Conservation (phyloP, 2,113 vertebrate genomes). For the Brachypteracias leptosomus region DNA sequence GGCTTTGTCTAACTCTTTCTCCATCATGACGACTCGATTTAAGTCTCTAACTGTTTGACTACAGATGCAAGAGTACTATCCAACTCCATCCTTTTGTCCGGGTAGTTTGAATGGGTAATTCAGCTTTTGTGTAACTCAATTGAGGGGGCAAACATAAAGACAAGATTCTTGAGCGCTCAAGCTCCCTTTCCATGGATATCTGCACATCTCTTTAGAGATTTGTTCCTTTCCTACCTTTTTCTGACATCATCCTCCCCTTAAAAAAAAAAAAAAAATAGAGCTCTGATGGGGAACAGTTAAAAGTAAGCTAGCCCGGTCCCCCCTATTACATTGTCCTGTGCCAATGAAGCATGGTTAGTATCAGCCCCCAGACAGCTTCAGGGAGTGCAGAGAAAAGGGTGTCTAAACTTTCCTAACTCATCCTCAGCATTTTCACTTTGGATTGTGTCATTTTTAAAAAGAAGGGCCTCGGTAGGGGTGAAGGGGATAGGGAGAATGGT, state of each 20-base stretch:
- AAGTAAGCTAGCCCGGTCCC: slow-evolving; percentile 70
- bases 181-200: slow-evolving; percentile 99
- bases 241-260: slow-evolving; percentile 80
- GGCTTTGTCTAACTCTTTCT: slow-evolving; percentile 99
- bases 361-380: slow-evolving; percentile 65
- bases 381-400: slow-evolving; percentile 42
- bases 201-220: slow-evolving; percentile 86
- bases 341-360: slow-evolving; percentile 75
- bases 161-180: slow-evolving; percentile 99
- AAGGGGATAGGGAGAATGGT: slow-evolving; percentile 54
- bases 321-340: slow-evolving; percentile 75
- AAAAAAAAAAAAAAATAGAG: slow-evolving; percentile 39
- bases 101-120: slow-evolving; percentile 99
- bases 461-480: neutral
- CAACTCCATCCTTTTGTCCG: slow-evolving; percentile 97
- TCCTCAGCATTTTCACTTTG: slow-evolving; percentile 40
- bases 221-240: slow-evolving; percentile 81
- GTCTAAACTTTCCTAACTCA: slow-evolving; percentile 67
- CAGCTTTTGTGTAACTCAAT: slow-evolving; percentile 99
- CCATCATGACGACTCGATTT: slow-evolving; percentile 99
- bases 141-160: slow-evolving; percentile 99
- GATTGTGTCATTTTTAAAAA: slow-evolving; percentile 8
- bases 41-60: slow-evolving; percentile 99
- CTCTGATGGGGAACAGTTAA: slow-evolving; percentile 73
- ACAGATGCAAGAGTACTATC: slow-evolving; percentile 99